Evolutionary conservation across 1,140 invertebrate species (phyloP).

Genomic region (Drosophila arizonae): DNA sequence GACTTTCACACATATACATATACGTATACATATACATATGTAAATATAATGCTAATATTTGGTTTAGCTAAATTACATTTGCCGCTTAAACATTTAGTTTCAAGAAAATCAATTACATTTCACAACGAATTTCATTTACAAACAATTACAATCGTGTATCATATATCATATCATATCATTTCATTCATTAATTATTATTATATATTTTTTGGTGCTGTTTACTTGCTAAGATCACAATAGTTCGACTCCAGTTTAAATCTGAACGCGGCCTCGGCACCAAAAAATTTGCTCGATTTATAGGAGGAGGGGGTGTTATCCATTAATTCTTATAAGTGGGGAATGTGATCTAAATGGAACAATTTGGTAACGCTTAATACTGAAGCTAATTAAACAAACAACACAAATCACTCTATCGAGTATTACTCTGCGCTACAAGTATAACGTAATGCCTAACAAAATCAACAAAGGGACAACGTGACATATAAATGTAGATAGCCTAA

Average conservation of each 20-base stretch:
- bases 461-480: conserved; percentile 3
- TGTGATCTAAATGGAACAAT: conserved; percentile 40
- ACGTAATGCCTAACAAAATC: conserved; percentile 25
- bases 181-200: conserved; percentile 9
- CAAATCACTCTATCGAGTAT: conserved; percentile 31
- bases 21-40: conserved; percentile 9
- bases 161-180: conserved; percentile 6
- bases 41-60: conserved; percentile 22
- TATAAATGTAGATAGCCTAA: neutral
- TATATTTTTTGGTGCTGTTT: conserved; percentile 40
- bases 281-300: conserved; percentile 7
- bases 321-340: conserved; percentile 5
- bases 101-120: conserved; percentile 5
- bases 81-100: conserved; percentile 4
- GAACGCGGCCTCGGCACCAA: conserved; percentile 25
- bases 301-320: too few relatives aligned
- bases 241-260: conserved; percentile 42
- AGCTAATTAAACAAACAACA: conserved; percentile 42
- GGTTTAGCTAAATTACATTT: conserved; percentile 38
- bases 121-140: neutral
- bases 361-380: conserved; percentile 79
- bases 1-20: conserved; percentile 14
- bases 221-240: conserved; percentile 62
- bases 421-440: conserved; percentile 22
- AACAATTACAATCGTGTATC: conserved; percentile 17